Base-by-base conservation (phyloP, 2,888 invertebrate species). In the Ethmia dodecea region DNA sequence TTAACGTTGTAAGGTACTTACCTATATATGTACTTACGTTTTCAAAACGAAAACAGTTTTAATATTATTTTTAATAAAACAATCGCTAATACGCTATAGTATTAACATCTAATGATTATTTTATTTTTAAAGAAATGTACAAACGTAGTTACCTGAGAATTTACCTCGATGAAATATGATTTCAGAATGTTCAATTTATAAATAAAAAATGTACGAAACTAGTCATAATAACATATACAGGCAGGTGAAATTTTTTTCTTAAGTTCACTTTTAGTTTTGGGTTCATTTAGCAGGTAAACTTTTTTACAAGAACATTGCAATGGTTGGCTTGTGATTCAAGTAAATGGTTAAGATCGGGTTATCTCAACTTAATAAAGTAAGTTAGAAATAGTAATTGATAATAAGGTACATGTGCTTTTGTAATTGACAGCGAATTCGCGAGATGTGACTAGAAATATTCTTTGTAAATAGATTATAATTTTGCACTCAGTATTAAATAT, bases 171-270 rank as follows among this genome's bases (percentile, higher is more conserved):
- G n/a, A 9, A 9, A 22, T 8, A 3, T 22, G 1, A 29, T 43
- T 44, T 47, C 32, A 37, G 57, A 61, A 54, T 55, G 41, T 42
- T 52, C 14, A 37, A 26, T n/a, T n/a, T n/a, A n/a, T n/a, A n/a
- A n/a, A n/a, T n/a, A n/a, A n/a, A n/a, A n/a, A n/a, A n/a, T n/a
- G n/a, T n/a, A n/a, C n/a, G n/a, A n/a, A n/a, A n/a, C n/a, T n/a
- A n/a, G n/a, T n/a, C n/a, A n/a, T n/a, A n/a, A n/a, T n/a, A n/a
- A n/a, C n/a, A n/a, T n/a, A n/a, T n/a, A n/a, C n/a, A n/a, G n/a
- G n/a, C n/a, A n/a, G n/a, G n/a, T n/a, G n/a, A n/a, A n/a, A n/a
- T n/a, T n/a, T n/a, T n/a, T n/a, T n/a, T n/a, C n/a, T n/a, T n/a
- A n/a, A n/a, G n/a, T n/a, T n/a, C n/a, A n/a, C n/a, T n/a, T n/a